Evolutionary conservation across 2,888 invertebrate genomes (phyloP), one percentile per base, ranked within the genome.

Genomic region (Hemaris fuciformis): DNA sequence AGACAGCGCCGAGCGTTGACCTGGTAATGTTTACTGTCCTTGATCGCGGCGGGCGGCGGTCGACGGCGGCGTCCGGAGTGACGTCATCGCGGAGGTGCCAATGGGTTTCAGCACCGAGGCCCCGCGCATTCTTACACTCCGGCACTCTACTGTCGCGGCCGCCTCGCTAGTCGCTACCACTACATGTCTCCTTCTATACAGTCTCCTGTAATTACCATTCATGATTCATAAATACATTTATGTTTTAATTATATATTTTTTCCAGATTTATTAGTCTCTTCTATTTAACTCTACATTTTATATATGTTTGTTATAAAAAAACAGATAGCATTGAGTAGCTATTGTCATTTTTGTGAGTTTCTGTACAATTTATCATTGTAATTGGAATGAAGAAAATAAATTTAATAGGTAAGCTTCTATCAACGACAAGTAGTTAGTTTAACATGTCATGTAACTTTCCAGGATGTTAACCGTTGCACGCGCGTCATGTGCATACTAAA

Each of bases 21-120:
- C 91, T 86, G 88, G 81, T 84, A 87, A 88, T 91, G 91, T 91
- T 91, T 91, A 89, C 88, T 87, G 91, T 91, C 91, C 91, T 91
- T 91, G 91, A 81, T 76, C 80, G 81, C 76, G 79, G 83, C 80
- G 80, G 79, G 83, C 80, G 80, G 79, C 80, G 80, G 79, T 69
- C 73, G 69, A 71, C 75, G 76, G 27, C 27, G 66, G 72, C 77
- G 83, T 75, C 79, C 77, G 82, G 73, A 69, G 76, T 91, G 90
- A 90, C 91, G 91, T 91, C 89, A 91, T 64, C 76, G 75, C 75
- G 81, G 90, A 90, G 91, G 91, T 88, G 85, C 91, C 89, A 79
- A 83, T 87, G 90, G 91, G 91, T 90, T 91, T 91, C 89, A 89
- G 85, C 80, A 77, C 64, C 75, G 76, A 48, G 53, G 53, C 53